A percentile compares a stretch with the other conserved stretches of the same genome.
Conservation (phyloP, 1,140 invertebrate genomes). For the Musca domestica region DNA sequence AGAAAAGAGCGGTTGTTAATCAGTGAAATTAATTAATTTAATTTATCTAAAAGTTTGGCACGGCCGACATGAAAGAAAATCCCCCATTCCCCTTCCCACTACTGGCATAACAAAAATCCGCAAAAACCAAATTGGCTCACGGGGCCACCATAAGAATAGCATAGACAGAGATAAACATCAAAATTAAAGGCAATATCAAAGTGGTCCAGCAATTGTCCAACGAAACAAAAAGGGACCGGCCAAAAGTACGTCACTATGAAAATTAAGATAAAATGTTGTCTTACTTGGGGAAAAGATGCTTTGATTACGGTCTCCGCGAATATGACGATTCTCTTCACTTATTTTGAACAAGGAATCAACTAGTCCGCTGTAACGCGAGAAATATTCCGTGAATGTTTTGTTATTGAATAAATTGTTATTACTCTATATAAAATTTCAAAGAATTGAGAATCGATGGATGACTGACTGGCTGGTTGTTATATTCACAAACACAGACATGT, state of each 20-base stretch:
- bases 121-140: too few relatives aligned
- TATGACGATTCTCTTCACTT: too few relatives aligned
- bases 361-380: not conserved
- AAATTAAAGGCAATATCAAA: conserved; percentile 1
- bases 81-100: too few relatives aligned
- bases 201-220: too few relatives aligned
- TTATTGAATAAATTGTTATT: conserved; percentile 3
- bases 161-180: conserved; percentile 3
- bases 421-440: not conserved
- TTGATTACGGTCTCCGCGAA: not conserved
- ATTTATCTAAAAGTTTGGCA: conserved; percentile 6
- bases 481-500: too few relatives aligned
- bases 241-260: too few relatives aligned
- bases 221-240: not conserved
- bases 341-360: not conserved
- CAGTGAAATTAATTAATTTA: conserved; percentile 18
- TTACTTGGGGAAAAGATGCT: not conserved
- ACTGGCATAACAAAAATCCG: too few relatives aligned
- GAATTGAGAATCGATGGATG: too few relatives aligned
- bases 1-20: conserved; percentile 13
- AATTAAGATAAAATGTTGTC: not conserved
- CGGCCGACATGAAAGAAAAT: too few relatives aligned
- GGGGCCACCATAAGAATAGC: not conserved
- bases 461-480: too few relatives aligned
- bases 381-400: conserved; percentile 13